Percentiles rank a stretch among this genome's conserved stretches.
phyloP scores from a whole-genome alignment of 1,140 invertebrate species.

The Archegozetes longisetosus region DNA sequence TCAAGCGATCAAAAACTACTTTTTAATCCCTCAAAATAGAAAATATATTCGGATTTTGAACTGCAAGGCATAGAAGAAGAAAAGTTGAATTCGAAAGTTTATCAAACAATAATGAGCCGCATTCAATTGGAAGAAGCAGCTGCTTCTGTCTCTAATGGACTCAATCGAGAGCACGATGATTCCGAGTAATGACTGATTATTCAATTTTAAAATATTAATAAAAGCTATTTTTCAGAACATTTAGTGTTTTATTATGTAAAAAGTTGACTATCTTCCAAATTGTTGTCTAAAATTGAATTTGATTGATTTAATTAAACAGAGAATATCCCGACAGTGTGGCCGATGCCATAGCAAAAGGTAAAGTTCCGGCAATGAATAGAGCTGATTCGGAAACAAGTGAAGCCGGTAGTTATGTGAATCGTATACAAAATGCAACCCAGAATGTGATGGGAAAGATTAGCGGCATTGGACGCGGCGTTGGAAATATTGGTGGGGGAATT shows the following conservation, averaged over 20 bases:
- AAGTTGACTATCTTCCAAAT: too few species aligned
- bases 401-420: constrained; percentile 38
- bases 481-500: constrained; percentile 7
- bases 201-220: neutral
- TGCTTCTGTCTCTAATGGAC: constrained; percentile 32
- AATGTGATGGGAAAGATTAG: constrained; percentile 59
- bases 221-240: neutral
- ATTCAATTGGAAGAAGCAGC: constrained; percentile 95
- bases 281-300: too few species aligned
- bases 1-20: neutral
- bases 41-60: constrained; percentile 97
- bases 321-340: constrained; percentile 39
- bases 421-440: constrained; percentile 50
- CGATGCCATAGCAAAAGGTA: constrained; percentile 35
- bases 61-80: constrained; percentile 96
- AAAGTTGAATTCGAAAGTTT: constrained; percentile 89
- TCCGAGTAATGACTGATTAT: neutral
- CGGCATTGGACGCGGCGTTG: constrained; percentile 48
- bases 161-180: constrained; percentile 12
- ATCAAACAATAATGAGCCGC: constrained; percentile 76
- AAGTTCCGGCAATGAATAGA: constrained; percentile 41
- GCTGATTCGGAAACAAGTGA: constrained; percentile 27
- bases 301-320: too few species aligned
- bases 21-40: constrained; percentile 42
- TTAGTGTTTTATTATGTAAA: neutral